Percentiles rank a stretch among this genome's conserved stretches.
Evolutionary conservation across 2,113 vertebrate genomes (phyloP).

Genomic region (Arizona elegans): DNA sequence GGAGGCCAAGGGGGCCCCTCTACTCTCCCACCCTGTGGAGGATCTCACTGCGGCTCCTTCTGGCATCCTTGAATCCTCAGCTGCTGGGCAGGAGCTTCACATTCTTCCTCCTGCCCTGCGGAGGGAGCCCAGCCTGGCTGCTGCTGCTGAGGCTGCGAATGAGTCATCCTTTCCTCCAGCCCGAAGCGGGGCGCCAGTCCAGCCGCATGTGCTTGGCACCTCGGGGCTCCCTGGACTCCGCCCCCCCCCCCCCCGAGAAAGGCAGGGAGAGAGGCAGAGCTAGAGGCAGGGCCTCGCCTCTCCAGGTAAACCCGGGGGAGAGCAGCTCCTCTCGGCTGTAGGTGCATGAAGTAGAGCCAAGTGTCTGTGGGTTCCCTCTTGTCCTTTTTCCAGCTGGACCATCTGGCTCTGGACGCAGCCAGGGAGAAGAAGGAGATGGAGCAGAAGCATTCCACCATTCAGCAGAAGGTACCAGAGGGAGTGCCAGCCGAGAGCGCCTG

Average conservation of each 20-base stretch:
- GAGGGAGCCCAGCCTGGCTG: background rate
- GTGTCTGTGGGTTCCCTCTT: background rate
- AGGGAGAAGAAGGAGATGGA: conserved; percentile 97
- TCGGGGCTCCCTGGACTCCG: conserved; percentile 44
- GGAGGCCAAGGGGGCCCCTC: background rate
- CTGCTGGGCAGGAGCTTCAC: background rate
- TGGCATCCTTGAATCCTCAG: background rate
- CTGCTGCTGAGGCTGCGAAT: background rate
- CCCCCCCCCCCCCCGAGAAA: conserved; percentile 26
- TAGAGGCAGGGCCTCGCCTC: background rate
- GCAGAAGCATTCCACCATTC: conserved; percentile 96
- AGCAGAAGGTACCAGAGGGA: conserved; percentile 86
- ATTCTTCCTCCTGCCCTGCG: background rate
- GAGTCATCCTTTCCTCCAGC: conserved; percentile 47
- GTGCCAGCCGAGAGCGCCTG: conserved; percentile 8
- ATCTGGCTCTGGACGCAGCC: conserved; percentile 88
- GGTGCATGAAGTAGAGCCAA: background rate
- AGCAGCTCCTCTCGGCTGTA: background rate
- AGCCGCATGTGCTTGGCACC: conserved; percentile 41
- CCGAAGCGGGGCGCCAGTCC: conserved; percentile 19
- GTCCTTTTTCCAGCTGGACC: conserved; percentile 85
- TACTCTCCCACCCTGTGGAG: background rate
- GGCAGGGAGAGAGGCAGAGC: background rate
- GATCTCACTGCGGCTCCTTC: background rate
- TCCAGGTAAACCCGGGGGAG: background rate